phyloP scores from a whole-genome alignment of 2,113 vertebrate genomes.

The Eretmochelys imbricata region DNA sequence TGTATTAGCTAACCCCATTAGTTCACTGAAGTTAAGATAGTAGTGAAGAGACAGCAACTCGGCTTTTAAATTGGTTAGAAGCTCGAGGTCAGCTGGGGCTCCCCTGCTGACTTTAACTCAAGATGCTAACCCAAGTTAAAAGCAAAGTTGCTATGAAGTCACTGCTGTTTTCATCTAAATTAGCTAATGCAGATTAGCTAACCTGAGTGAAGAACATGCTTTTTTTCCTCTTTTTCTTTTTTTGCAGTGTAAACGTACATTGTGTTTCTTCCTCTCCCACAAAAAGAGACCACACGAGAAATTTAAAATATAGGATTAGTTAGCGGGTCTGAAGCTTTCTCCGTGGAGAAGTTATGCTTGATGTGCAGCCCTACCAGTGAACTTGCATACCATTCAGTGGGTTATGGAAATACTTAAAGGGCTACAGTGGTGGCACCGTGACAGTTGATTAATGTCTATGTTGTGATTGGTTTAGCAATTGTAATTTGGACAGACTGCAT shows the following conservation, averaged over 20 bases:
- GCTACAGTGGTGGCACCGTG: fast-evolving
- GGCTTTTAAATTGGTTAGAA: neutral
- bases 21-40: neutral
- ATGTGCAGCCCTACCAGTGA: fast-evolving
- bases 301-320: neutral
- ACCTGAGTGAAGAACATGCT: neutral
- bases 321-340: neutral
- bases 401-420: neutral
- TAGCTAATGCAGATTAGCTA: neutral
- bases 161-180: neutral
- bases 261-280: no score
- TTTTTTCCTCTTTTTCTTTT: no score
- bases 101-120: neutral
- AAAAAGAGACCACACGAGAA: neutral
- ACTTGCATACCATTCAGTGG: neutral
- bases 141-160: neutral
- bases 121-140: neutral
- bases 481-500: fast-evolving
- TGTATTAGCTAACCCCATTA: neutral
- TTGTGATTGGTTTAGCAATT: neutral
- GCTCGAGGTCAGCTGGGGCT: neutral
- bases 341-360: neutral
- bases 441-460: neutral
- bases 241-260: no score
- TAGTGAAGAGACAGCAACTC: neutral